These are phyloP conservation scores for Trematocara unimaculatum DNA, from an alignment of 2,113 vertebrate species.

Conservation along the genomic window DNA sequence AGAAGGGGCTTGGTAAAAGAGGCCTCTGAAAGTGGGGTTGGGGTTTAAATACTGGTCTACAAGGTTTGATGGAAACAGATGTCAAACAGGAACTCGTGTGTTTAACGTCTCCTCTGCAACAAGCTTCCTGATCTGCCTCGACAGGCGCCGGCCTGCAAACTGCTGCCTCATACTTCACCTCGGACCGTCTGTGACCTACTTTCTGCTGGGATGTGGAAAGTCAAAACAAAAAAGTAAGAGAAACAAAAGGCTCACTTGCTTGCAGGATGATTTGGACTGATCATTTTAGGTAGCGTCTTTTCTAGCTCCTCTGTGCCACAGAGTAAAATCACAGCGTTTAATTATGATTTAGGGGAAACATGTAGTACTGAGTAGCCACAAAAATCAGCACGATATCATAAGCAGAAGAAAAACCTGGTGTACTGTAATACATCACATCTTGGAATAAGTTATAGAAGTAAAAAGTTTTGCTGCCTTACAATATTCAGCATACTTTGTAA, in stretches of 20 bases:
- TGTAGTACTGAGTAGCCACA: background rate
- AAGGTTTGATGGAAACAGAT: slow-evolving; percentile 67
- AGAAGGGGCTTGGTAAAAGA: background rate
- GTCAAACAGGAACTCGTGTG: slow-evolving; percentile 74
- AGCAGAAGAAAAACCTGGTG: background rate
- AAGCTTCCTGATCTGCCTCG: slow-evolving; percentile 77
- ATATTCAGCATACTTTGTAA: background rate
- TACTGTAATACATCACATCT: background rate
- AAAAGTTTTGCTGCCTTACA: background rate
- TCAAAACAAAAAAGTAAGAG: slow-evolving; percentile 37
- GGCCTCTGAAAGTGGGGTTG: background rate
- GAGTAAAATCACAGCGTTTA: background rate
- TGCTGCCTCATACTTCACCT: slow-evolving; percentile 83
- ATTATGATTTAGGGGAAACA: background rate
- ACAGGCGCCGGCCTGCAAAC: slow-evolving; percentile 72
- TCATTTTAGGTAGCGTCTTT: background rate
- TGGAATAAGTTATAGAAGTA: background rate
- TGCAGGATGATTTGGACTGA: background rate
- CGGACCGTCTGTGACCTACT: slow-evolving; percentile 80
- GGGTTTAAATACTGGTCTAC: background rate
- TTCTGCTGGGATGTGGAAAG: slow-evolving; percentile 58
- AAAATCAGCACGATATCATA: background rate
- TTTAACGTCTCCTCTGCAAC: slow-evolving; percentile 69
- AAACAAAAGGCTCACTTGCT: background rate
- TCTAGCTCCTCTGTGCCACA: background rate